phyloP scores from a whole-genome alignment of 2,888 invertebrate species.

The Nasonia oneida region DNA sequence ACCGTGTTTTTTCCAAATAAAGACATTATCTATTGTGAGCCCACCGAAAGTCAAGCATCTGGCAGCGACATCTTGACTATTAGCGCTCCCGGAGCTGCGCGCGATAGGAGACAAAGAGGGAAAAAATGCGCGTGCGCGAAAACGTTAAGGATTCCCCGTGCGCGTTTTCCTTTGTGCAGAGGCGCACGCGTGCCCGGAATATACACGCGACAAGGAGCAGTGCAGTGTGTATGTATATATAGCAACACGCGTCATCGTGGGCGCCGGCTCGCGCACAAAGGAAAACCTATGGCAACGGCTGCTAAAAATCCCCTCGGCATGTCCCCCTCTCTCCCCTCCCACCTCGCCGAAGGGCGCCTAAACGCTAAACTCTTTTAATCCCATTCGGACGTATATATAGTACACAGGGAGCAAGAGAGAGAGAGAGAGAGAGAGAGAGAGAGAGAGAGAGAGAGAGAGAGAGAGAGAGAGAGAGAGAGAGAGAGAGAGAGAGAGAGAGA shows the following conservation, averaged over 20 bases:
- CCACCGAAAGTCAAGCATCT: background rate
- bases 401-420: background rate
- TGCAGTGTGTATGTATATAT: background rate
- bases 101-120: background rate
- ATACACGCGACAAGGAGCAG: slow-evolving; percentile 6
- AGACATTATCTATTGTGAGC: slow-evolving; percentile 3
- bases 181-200: slow-evolving; percentile 45
- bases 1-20: background rate
- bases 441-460: background rate
- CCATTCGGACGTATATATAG: slow-evolving; percentile 23
- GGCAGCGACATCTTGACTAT: slow-evolving; percentile 11
- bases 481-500: slow-evolving; percentile 26
- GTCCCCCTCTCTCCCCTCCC: background rate
- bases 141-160: slow-evolving; percentile 27
- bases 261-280: slow-evolving; percentile 46
- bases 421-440: slow-evolving; percentile 23
- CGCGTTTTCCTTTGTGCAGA: slow-evolving; percentile 46
- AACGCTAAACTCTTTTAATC: slow-evolving; percentile 62
- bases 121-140: slow-evolving; percentile 36
- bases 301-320: slow-evolving; percentile 56
- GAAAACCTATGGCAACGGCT: slow-evolving; percentile 56
- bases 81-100: background rate
- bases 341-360: slow-evolving; percentile 19
- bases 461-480: slow-evolving; percentile 29
- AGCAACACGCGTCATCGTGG: background rate